Evolutionary conservation across 2,888 invertebrate genomes (phyloP).

Genomic region (Conus canariensis): DNA sequence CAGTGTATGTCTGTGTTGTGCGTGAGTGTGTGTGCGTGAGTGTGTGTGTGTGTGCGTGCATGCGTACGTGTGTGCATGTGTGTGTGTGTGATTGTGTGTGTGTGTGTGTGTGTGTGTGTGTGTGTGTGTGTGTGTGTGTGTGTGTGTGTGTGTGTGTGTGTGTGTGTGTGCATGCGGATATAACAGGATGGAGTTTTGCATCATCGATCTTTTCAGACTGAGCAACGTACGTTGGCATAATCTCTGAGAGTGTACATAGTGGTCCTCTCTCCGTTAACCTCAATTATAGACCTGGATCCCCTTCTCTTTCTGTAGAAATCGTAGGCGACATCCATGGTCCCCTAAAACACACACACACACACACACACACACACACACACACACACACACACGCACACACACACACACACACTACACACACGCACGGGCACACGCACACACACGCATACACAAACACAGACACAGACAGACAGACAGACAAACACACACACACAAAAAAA

Average conservation of each 20-base stretch:
- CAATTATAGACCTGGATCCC: not conserved
- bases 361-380: no score
- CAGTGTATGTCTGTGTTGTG: not conserved
- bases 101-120: no score
- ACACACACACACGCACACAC: not conserved
- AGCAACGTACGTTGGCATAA: not conserved
- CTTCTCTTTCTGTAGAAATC: conserved; percentile 7
- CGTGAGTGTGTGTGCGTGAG: not conserved
- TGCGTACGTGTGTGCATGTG: not conserved
- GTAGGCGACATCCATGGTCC: not conserved
- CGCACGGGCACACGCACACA: no score
- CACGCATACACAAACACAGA: no score
- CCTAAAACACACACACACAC: not conserved
- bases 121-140: no score
- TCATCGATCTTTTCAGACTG: no score
- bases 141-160: no score
- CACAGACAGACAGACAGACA: no score
- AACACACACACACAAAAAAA: not conserved
- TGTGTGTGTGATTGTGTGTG: not conserved
- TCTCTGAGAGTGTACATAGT: not conserved
- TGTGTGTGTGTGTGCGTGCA: not conserved
- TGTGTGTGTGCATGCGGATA: no score
- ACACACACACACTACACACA: no score
- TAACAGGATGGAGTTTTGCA: no score
- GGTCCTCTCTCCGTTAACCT: not conserved